These are phyloP conservation scores for Metacarcinus magister DNA, from an alignment of 2,888 invertebrate species.

Conservation along the genomic window DNA sequence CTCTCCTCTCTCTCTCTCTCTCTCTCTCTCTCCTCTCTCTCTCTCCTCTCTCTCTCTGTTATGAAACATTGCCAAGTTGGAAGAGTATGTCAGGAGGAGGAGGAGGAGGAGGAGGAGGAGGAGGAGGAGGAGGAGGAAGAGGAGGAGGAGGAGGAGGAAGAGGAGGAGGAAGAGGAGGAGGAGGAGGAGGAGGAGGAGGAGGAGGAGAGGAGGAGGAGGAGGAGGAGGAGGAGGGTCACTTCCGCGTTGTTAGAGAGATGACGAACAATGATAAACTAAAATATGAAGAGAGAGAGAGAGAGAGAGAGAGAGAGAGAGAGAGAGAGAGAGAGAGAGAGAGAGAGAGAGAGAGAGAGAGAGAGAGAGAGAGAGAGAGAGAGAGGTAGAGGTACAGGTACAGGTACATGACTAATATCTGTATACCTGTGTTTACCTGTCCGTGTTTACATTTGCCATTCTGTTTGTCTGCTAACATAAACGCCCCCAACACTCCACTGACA, in stretches of 20 bases:
- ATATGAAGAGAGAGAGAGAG: neutral
- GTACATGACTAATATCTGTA: neutral
- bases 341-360: conserved; percentile 47
- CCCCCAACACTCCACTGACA: neutral
- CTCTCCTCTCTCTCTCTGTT: conserved; percentile 11
- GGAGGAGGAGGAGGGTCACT: neutral
- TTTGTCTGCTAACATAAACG: neutral
- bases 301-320: neutral
- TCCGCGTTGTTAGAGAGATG: conserved; percentile 20
- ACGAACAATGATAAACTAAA: neutral
- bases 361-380: conserved; percentile 41
- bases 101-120: neutral
- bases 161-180: neutral
- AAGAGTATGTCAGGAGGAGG: neutral
- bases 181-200: neutral
- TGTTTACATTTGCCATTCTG: neutral
- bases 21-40: neutral
- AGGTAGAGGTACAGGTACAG: neutral
- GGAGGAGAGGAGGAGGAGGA: neutral
- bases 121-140: neutral
- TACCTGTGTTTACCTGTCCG: neutral
- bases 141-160: neutral
- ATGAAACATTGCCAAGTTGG: neutral
- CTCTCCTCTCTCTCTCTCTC: neutral
- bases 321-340: conserved; percentile 41